These are phyloP conservation scores for Argyresthia albistria DNA, from an alignment of 2,888 invertebrate species.

Conservation along the genomic window DNA sequence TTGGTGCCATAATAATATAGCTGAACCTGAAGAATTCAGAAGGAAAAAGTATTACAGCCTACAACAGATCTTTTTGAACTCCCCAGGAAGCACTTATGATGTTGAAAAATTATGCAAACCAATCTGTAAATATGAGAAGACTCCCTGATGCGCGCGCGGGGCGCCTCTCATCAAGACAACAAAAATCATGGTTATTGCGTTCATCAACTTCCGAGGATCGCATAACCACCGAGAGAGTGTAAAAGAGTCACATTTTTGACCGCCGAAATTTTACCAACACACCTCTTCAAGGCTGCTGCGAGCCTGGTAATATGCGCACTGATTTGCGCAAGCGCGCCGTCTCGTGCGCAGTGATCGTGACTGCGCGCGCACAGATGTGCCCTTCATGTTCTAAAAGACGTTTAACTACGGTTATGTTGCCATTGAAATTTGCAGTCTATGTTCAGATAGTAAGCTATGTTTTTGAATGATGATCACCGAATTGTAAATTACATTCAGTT, in stretches of 20 bases:
- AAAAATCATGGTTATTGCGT: conserved; percentile 54
- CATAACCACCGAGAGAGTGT: conserved; percentile 26
- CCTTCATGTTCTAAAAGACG: no score
- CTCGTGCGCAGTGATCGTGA: conserved; percentile 50
- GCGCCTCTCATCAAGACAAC: conserved; percentile 10
- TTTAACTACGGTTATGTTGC: no score
- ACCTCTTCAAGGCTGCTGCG: conserved; percentile 10
- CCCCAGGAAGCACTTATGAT: not conserved
- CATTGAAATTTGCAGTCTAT: no score
- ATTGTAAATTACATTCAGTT: no score
- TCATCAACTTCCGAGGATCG: conserved; percentile 47
- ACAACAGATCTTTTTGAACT: not conserved
- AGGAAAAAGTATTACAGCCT: conserved; percentile 8
- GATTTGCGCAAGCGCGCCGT: conserved; percentile 65
- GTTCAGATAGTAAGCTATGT: no score
- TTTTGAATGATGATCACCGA: no score
- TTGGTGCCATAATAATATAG: no score
- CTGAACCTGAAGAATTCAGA: no score
- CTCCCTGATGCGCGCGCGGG: not conserved
- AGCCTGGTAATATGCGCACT: conserved; percentile 62
- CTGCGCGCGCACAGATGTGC: conserved; percentile 32
- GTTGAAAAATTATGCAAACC: not conserved
- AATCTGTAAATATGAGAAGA: not conserved
- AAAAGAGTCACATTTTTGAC: not conserved
- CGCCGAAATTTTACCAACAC: not conserved